phyloP scores from a whole-genome alignment of 2,888 invertebrate species.

The Morpho helenor region DNA sequence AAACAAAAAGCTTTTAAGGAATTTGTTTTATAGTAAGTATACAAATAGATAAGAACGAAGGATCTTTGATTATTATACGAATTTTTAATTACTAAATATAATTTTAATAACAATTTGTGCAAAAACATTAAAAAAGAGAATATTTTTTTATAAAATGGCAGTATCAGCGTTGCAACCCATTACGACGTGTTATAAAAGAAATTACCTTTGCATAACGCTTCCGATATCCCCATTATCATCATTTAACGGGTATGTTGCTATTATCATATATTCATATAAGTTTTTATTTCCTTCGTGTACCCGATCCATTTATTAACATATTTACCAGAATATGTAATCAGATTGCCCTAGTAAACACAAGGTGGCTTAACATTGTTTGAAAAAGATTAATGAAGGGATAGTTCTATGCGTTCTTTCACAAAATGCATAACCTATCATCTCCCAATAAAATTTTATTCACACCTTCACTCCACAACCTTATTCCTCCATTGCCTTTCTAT shows the following conservation, averaged over 20 bases:
- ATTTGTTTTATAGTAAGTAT: too few species aligned
- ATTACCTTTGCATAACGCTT: constrained; percentile 2
- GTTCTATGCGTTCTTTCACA: too few species aligned
- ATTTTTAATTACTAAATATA: background rate
- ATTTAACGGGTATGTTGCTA: constrained; percentile 2
- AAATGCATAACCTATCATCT: too few species aligned
- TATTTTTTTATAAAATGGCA: background rate
- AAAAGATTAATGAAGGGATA: too few species aligned
- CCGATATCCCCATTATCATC: constrained; percentile 2
- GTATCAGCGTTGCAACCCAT: constrained; percentile 11
- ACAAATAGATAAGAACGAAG: background rate
- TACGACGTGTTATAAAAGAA: constrained; percentile 17
- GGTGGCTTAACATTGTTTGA: too few species aligned
- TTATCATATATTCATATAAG: constrained; percentile 1
- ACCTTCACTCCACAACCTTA: too few species aligned
- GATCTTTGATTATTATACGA: background rate
- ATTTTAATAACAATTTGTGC: background rate
- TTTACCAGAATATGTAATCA: too few species aligned
- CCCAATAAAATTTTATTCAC: too few species aligned
- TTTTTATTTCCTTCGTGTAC: background rate
- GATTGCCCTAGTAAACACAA: too few species aligned
- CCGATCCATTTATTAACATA: background rate
- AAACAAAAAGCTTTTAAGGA: too few species aligned
- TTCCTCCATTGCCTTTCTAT: too few species aligned
- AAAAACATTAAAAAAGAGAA: constrained; percentile 2